phyloP scores from a whole-genome alignment of 2,888 invertebrate species.

The Lomographa bimaculata region DNA sequence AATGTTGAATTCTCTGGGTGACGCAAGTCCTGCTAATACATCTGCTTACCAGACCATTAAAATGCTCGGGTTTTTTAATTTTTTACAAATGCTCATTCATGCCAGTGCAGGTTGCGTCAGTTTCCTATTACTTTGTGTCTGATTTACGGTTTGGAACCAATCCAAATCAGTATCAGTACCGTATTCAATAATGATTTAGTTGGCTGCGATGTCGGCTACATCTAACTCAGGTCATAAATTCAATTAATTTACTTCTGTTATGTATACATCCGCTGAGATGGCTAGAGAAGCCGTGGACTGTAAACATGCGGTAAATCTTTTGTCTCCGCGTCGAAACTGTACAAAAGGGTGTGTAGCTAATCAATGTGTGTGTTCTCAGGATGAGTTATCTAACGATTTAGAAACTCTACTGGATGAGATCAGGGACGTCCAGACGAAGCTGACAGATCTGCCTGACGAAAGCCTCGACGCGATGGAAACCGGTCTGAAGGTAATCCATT shows the following conservation, averaged over 20 bases:
- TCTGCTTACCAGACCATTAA: constrained; percentile 6
- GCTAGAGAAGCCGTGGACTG: constrained; percentile 12
- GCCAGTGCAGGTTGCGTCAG: constrained; percentile 25
- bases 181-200: constrained; percentile 48
- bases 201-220: constrained; percentile 26
- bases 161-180: constrained; percentile 41
- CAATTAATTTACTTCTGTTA: constrained; percentile 13
- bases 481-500: constrained; percentile 87
- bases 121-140: constrained; percentile 27
- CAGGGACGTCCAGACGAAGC: constrained; percentile 86
- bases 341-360: constrained; percentile 58
- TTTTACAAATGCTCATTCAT: constrained; percentile 27
- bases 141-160: constrained; percentile 43
- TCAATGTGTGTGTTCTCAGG: constrained; percentile 81
- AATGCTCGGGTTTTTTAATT: constrained; percentile 2
- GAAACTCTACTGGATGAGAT: constrained; percentile 88
- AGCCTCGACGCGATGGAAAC: constrained; percentile 88
- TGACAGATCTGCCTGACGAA: constrained; percentile 87
- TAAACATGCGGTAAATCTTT: constrained; percentile 26
- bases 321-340: constrained; percentile 39
- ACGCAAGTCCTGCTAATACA: constrained; percentile 9
- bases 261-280: constrained; percentile 15
- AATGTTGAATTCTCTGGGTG: constrained; percentile 3
- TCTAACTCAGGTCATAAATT: constrained; percentile 17
- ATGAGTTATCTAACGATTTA: constrained; percentile 86